Conservation (phyloP, 30 jellyfish, hydroid and myxozoan species). For the Haliclystus octoradiatus region DNA sequence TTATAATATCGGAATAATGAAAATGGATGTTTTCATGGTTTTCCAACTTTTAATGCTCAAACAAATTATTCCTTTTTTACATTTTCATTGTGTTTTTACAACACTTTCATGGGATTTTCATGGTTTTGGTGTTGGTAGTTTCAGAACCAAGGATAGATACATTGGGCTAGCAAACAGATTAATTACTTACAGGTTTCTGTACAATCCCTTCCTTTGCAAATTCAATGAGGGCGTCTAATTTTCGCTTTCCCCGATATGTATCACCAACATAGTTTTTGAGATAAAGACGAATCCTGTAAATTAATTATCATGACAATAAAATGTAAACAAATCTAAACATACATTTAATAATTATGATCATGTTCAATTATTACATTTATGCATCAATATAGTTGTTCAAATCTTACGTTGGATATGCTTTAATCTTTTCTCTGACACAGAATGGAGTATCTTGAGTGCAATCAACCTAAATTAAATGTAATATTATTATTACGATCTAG, state of each 20-base stretch:
- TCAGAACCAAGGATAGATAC: no score
- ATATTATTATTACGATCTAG: background rate
- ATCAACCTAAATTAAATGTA: constrained; percentile 37
- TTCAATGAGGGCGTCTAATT: constrained; percentile 25
- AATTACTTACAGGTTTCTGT: background rate
- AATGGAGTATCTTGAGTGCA: constrained; percentile 62
- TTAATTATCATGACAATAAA: background rate
- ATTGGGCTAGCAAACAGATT: background rate
- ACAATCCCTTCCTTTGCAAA: constrained; percentile 9
- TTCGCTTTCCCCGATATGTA: constrained; percentile 54
- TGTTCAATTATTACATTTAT: background rate
- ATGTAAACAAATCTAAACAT: background rate
- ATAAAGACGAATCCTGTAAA: background rate
- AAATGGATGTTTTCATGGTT: no score
- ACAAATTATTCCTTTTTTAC: no score
- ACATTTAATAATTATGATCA: background rate
- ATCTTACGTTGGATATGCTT: constrained; percentile 90
- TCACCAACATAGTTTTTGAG: background rate
- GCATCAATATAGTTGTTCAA: background rate
- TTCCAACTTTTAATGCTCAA: no score
- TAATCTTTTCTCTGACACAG: constrained; percentile 70
- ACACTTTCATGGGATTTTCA: no score
- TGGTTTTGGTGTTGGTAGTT: no score
- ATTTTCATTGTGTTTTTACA: no score
- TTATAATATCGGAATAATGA: background rate